Evolutionary conservation across 2,888 invertebrate species (phyloP).

Genomic region (Plemyria rubiginata): DNA sequence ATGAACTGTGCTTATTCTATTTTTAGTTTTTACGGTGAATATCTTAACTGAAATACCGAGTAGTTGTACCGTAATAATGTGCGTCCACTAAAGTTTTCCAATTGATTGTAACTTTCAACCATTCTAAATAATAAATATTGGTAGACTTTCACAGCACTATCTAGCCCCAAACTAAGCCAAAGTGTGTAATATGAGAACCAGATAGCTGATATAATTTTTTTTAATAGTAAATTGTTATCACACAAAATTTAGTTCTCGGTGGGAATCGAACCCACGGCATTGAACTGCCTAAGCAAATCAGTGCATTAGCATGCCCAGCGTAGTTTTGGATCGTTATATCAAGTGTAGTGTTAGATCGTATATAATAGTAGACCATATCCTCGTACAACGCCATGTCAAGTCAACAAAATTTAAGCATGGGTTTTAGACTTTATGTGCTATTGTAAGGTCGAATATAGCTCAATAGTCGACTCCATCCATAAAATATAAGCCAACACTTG

Average conservation of each 20-base stretch:
- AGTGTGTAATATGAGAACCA: too few relatives aligned
- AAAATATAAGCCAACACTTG: slow-evolving; percentile 39
- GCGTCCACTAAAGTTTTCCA: slow-evolving; percentile 6
- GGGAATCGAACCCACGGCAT: too few relatives aligned
- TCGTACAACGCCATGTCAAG: neutral
- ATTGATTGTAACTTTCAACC: slow-evolving; percentile 11
- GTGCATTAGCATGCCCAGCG: slow-evolving; percentile 8
- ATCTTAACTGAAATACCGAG: neutral
- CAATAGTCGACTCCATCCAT: slow-evolving; percentile 1
- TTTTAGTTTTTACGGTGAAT: neutral
- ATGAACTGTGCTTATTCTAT: slow-evolving; percentile 1
- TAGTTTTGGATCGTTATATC: slow-evolving; percentile 11
- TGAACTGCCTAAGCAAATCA: slow-evolving; percentile 10
- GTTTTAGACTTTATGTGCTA: slow-evolving; percentile 6
- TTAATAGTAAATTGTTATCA: too few relatives aligned
- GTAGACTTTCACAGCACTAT: neutral
- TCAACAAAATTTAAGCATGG: neutral
- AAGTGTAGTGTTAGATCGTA: slow-evolving; percentile 8
- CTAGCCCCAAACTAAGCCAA: too few relatives aligned
- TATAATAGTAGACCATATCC: slow-evolving; percentile 1
- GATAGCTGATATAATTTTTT: too few relatives aligned
- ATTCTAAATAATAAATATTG: too few relatives aligned
- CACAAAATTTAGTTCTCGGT: too few relatives aligned
- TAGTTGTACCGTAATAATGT: slow-evolving; percentile 1
- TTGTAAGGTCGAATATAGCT: neutral